Evolutionary conservation across 2,797 vertebrate genomes (phyloP).

Genomic region (Xyrichtys novacula): DNA sequence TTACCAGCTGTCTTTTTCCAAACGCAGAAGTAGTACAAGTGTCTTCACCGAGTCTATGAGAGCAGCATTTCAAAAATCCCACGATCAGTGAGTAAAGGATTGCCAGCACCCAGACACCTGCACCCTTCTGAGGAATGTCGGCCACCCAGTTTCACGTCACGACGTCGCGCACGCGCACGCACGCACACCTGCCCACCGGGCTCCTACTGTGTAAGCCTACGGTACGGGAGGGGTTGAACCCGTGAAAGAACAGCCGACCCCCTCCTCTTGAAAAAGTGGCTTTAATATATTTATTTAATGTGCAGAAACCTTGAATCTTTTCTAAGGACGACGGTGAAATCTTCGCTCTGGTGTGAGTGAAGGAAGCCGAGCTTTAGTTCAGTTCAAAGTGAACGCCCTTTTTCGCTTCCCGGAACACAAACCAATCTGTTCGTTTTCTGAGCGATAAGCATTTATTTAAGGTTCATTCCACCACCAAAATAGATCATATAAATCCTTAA

Average conservation of each 20-base stretch:
- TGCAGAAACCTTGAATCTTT: not conserved
- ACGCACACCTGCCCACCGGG: conserved; percentile 69
- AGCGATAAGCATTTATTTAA: not conserved
- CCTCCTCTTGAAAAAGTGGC: not conserved
- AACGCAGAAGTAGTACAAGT: not conserved
- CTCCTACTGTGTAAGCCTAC: not conserved
- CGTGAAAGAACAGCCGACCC: not conserved
- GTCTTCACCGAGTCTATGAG: not conserved
- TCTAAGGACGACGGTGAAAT: not conserved
- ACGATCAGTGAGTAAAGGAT: conserved; percentile 34
- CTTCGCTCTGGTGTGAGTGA: conserved; percentile 10
- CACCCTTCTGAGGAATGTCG: conserved; percentile 77
- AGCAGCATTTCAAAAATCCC: conserved; percentile 30
- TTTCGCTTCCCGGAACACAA: conserved; percentile 75
- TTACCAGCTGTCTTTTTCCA: conserved; percentile 1
- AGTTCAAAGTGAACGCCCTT: conserved; percentile 79
- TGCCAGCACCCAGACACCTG: conserved; percentile 69
- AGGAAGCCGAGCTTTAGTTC: conserved; percentile 47
- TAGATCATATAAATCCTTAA: accelerated
- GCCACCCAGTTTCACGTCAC: conserved; percentile 71
- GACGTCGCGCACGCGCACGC: not conserved
- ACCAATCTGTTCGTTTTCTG: not conserved
- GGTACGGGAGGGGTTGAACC: not conserved
- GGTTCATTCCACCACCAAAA: not conserved
- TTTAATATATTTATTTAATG: not conserved